These are phyloP conservation scores for Cenopis cana DNA, from an alignment of 2,888 invertebrate species.

Conservation along the genomic window DNA sequence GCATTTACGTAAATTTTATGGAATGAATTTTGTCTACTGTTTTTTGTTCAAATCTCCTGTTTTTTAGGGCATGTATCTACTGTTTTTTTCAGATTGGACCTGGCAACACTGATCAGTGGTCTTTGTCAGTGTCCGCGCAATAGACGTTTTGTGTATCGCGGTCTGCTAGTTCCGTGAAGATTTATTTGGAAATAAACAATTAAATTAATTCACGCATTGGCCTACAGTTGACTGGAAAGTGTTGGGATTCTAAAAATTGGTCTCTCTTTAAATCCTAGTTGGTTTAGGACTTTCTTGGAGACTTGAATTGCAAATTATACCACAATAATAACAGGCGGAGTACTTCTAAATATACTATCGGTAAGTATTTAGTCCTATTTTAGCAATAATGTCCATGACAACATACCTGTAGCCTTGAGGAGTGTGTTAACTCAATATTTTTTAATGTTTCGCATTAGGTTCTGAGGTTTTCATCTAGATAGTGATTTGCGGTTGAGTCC, in stretches of 20 bases:
- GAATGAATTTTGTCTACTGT: too few species aligned
- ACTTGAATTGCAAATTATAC: conserved; percentile 26
- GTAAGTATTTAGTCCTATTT: conserved; percentile 35
- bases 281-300: conserved; percentile 7
- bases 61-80: too few species aligned
- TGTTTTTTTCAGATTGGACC: too few species aligned
- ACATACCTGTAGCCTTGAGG: conserved; percentile 10
- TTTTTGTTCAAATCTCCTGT: too few species aligned
- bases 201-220: conserved; percentile 27
- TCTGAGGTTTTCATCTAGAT: conserved; percentile 1
- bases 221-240: conserved; percentile 11
- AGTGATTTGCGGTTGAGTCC: conserved; percentile 9
- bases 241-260: background rate
- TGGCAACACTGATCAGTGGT: too few species aligned
- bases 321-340: conserved; percentile 33
- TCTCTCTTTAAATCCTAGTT: conserved; percentile 7
- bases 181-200: conserved; percentile 42
- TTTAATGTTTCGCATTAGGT: conserved; percentile 4
- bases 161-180: conserved; percentile 23
- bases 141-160: conserved; percentile 1
- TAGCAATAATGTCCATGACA: conserved; percentile 12
- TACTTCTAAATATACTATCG: conserved; percentile 19
- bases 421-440: background rate
- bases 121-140: conserved; percentile 23
- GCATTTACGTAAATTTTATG: too few species aligned